Conservation (phyloP, 2,888 invertebrate genomes). For the Bugula neritina region DNA sequence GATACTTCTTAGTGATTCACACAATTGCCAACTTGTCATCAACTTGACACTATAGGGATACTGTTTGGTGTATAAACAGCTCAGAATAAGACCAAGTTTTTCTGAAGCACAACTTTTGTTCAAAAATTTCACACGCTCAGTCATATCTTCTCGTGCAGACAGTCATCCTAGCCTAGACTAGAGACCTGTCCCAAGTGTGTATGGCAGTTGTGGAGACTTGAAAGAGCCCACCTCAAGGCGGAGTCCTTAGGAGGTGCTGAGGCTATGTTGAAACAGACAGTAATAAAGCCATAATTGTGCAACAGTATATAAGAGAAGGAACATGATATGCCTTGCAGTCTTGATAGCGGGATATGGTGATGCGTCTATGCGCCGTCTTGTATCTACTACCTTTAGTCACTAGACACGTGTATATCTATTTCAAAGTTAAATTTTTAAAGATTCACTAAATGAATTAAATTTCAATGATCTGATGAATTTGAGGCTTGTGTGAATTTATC, state of each 20-base stretch:
- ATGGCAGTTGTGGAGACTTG: background rate
- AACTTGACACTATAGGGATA: too few species aligned
- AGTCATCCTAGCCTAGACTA: background rate
- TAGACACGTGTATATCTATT: background rate
- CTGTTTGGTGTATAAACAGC: too few species aligned
- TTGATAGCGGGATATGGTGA: background rate
- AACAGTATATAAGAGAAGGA: slow-evolving; percentile 21
- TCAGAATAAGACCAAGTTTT: too few species aligned
- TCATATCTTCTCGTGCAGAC: background rate
- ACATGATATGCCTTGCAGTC: background rate
- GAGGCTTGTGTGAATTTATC: slow-evolving; percentile 6
- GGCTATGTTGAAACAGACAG: background rate
- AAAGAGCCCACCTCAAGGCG: background rate
- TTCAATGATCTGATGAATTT: slow-evolving; percentile 5
- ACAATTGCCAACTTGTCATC: too few species aligned
- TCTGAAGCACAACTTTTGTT: too few species aligned
- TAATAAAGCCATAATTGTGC: slow-evolving; percentile 17
- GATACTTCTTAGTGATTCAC: too few species aligned
- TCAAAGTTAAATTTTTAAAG: slow-evolving; percentile 8
- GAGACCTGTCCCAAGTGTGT: background rate
- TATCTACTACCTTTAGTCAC: background rate
- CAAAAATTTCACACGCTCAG: slow-evolving; percentile 11
- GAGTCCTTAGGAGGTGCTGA: background rate
- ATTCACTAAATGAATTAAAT: background rate
- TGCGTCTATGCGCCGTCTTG: background rate